Evolutionary conservation across 2,888 invertebrate species (phyloP).

Genomic region (Dasysyrphus tricinctus): DNA sequence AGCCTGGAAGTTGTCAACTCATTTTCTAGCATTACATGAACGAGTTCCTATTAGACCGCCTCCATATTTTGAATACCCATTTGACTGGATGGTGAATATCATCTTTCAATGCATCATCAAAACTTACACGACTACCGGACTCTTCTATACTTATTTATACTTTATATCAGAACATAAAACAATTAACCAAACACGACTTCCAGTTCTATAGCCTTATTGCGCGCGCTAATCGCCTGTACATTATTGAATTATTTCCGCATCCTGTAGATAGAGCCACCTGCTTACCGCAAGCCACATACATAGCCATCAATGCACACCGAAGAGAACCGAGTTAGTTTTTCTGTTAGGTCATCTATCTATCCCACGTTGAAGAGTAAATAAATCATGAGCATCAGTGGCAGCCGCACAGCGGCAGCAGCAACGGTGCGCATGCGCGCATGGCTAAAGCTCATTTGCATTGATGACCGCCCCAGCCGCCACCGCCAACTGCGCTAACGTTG

Average conservation of each 20-base stretch:
- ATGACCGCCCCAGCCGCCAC: constrained; percentile 54
- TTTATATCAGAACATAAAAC: constrained; percentile 57
- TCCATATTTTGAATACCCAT: too few relatives aligned
- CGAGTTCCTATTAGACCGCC: too few relatives aligned
- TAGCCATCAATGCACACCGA: not conserved
- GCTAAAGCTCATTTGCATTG: constrained; percentile 73
- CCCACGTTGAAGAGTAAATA: constrained; percentile 68
- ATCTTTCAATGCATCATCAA: not conserved
- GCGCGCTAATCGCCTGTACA: constrained; percentile 59
- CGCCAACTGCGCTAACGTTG: constrained; percentile 15
- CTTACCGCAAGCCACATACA: constrained; percentile 26
- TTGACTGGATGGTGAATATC: too few relatives aligned
- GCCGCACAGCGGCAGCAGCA: not conserved
- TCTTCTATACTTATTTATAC: not conserved
- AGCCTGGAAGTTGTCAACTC: too few relatives aligned
- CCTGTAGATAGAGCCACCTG: constrained; percentile 59
- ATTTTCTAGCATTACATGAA: too few relatives aligned
- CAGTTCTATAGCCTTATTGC: constrained; percentile 31
- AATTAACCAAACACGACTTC: constrained; percentile 67
- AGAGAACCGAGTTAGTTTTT: constrained; percentile 1
- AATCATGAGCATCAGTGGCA: constrained; percentile 50
- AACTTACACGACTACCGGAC: not conserved
- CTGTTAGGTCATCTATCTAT: constrained; percentile 41
- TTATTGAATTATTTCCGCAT: constrained; percentile 73
- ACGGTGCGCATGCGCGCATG: constrained; percentile 62